These are phyloP conservation scores for Drosophila baimaii DNA, from an alignment of 1,140 invertebrate genomes.

Conservation along the genomic window DNA sequence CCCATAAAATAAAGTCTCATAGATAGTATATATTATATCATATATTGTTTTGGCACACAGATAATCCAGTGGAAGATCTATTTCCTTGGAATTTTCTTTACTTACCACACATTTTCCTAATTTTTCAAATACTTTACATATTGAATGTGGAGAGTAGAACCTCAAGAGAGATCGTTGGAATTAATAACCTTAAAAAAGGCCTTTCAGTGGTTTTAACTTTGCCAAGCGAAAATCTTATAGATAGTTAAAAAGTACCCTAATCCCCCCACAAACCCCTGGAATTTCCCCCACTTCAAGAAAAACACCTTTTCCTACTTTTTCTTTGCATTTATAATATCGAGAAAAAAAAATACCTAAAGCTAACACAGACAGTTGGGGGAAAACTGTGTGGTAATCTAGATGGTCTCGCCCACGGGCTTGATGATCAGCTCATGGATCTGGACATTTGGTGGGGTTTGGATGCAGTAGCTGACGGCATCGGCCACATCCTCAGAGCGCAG, in stretches of 20 bases:
- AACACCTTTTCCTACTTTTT: background rate
- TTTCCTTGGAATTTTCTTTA: too few relatives aligned
- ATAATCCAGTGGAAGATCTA: background rate
- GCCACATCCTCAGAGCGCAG: conserved; percentile 85
- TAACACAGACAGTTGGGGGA: background rate
- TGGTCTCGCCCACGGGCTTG: conserved; percentile 70
- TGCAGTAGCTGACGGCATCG: conserved; percentile 86
- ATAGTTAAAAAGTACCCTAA: too few relatives aligned
- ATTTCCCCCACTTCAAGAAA: background rate
- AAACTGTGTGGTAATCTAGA: conserved; percentile 37
- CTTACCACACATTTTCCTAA: too few relatives aligned
- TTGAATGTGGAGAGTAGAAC: too few relatives aligned
- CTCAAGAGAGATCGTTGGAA: too few relatives aligned
- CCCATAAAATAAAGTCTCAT: background rate
- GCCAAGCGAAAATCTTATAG: too few relatives aligned
- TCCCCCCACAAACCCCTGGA: too few relatives aligned
- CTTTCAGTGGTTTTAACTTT: too few relatives aligned
- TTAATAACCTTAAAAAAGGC: too few relatives aligned
- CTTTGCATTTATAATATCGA: background rate
- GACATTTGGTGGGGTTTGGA: conserved; percentile 84
- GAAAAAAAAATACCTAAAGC: background rate
- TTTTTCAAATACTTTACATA: too few relatives aligned
- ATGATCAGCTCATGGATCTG: conserved; percentile 78
- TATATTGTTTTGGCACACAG: too few relatives aligned
- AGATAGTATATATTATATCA: background rate